Base-by-base conservation (phyloP, 2,888 invertebrate genomes). In the Strigamia transsilvanica region DNA sequence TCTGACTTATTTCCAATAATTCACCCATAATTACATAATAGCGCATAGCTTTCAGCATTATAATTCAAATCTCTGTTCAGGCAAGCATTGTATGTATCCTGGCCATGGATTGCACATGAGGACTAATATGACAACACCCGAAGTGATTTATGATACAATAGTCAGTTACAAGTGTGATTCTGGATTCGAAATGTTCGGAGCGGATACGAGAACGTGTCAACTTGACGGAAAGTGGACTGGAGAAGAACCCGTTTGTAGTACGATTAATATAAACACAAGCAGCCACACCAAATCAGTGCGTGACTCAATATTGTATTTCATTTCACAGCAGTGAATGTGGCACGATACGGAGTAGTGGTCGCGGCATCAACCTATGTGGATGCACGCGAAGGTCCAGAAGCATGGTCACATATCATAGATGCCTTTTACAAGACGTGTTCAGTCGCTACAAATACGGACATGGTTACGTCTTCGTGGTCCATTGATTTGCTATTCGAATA, bases 351-450 rank as follows among this genome's bases (percentile, higher is more conserved):
- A 2, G 18, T 7, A 38, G 81, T 81, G 10, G 21, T 38, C 10
- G 32, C 27, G 3, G 38, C 18, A n/a, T 81, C 81, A n/a, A 2
- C 32, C 6, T 81, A 41, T 34, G 42, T 81, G 2, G 81, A 81
- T 81, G 9, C n/a, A 18, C 34, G 21, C 18, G 79, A 79, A 13
- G 41, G 79, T 1, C 34, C 27, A 79, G 42, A 79, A 21, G 38
- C 34, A 4, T 42, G 79, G 38, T 13, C 32, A 38, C 27, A 73
- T 27, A 56, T 81, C 32, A 18, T 81, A 18, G 81, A 81, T 34
- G 81, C n/a, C 6, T 81, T 61, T 42, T 81, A 38, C 41, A 81
- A 61, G 34, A 66, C 42, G 7, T 81, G 81, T 81, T 81, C 81
- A 2, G 10, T 66, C 21, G 81, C 81, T 12, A 15, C 34, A 66